Conservation (phyloP, 2,113 vertebrate species). For the Hypomesus transpacificus region DNA sequence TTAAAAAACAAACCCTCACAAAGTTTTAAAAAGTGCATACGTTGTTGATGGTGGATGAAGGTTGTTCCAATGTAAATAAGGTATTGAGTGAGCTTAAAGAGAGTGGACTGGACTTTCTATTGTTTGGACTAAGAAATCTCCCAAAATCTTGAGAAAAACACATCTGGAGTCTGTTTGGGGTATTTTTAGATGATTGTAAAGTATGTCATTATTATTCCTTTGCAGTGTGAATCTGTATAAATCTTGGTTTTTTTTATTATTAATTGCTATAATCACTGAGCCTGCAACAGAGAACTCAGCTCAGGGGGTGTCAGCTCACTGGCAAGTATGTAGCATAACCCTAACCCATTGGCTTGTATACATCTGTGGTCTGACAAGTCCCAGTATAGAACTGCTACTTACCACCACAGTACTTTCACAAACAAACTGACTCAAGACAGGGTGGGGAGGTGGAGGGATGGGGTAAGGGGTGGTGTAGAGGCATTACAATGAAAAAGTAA, state of each 20-base stretch:
- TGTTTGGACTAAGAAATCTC: neutral
- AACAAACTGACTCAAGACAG: neutral
- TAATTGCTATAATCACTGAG: slow-evolving; percentile 16
- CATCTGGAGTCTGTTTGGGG: neutral
- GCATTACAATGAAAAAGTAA: neutral
- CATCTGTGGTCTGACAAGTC: slow-evolving; percentile 24
- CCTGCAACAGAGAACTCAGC: neutral
- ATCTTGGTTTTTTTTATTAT: neutral
- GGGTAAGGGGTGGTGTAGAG: neutral
- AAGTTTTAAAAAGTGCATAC: no score
- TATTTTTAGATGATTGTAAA: neutral
- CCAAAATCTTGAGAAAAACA: neutral
- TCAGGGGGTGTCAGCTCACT: slow-evolving; percentile 3
- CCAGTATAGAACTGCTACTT: slow-evolving; percentile 20
- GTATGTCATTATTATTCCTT: neutral
- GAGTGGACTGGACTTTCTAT: neutral
- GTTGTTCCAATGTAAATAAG: no score
- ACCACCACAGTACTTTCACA: slow-evolving; percentile 17
- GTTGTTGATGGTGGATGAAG: no score
- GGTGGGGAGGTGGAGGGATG: neutral
- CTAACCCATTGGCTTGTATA: neutral
- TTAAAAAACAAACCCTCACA: no score
- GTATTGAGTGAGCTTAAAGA: neutral
- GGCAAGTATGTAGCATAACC: slow-evolving; percentile 15
- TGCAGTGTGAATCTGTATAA: neutral